Conservation (phyloP, 2,797 vertebrate species). For the Pseudopleuronectes americanus region DNA sequence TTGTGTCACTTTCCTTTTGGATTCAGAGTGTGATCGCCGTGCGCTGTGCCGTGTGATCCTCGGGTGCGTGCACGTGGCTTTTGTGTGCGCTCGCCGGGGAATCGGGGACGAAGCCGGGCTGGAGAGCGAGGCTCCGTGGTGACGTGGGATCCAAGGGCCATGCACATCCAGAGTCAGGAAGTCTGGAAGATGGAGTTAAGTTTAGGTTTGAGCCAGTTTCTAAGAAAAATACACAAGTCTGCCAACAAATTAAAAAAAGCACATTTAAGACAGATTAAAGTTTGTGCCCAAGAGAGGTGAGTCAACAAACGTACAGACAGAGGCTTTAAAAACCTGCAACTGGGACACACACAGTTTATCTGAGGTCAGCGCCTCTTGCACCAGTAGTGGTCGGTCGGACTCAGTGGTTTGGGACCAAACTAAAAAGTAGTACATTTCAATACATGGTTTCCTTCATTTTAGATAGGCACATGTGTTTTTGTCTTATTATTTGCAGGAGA, state of each 20-base stretch:
- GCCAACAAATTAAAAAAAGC: not conserved
- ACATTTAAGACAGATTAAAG: not conserved
- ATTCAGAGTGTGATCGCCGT: conserved; percentile 52
- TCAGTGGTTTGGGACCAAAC: too few relatives aligned
- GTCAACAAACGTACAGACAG: not conserved
- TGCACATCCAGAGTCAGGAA: conserved; percentile 6
- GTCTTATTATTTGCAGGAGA: too few relatives aligned
- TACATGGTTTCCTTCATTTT: too few relatives aligned
- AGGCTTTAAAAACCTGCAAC: too few relatives aligned
- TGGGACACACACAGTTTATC: too few relatives aligned
- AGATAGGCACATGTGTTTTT: too few relatives aligned
- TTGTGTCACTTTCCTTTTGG: conserved; percentile 77
- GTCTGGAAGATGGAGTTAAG: conserved; percentile 26
- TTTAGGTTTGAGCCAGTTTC: not conserved
- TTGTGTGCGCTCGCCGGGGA: conserved; percentile 22
- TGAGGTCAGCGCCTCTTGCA: too few relatives aligned
- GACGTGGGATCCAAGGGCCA: conserved; percentile 13
- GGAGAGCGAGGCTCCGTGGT: not conserved
- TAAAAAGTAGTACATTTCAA: too few relatives aligned
- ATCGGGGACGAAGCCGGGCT: conserved; percentile 34
- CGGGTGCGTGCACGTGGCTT: too few relatives aligned
- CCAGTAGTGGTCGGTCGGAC: too few relatives aligned
- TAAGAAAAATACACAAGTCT: not conserved
- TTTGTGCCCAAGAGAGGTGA: not conserved
- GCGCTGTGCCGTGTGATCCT: conserved; percentile 10